A percentile compares a stretch with the other conserved stretches of the same genome.
Conservation (phyloP, 2,113 vertebrate genomes). For the Sceloporus tristichus region DNA sequence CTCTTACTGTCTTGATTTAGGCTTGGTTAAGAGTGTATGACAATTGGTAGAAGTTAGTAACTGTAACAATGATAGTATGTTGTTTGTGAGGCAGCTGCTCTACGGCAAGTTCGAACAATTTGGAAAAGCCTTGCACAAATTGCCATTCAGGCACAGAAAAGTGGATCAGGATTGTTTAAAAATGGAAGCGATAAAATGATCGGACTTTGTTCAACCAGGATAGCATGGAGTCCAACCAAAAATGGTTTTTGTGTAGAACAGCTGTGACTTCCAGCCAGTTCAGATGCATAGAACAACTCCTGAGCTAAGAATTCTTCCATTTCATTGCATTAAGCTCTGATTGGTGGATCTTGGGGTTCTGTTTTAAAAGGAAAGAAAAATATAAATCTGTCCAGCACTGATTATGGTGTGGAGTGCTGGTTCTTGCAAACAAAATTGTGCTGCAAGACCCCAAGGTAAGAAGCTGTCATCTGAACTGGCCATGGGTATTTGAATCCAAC, state of each 20-base stretch:
- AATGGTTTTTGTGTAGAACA: too few species aligned
- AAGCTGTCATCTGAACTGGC: neutral
- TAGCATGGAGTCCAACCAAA: neutral
- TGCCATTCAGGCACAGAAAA: too few species aligned
- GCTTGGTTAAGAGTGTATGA: too few species aligned
- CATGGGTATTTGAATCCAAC: neutral
- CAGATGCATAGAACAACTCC: neutral
- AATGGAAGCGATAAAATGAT: too few species aligned
- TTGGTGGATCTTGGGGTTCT: neutral
- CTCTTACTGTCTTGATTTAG: too few species aligned
- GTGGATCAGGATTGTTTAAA: too few species aligned
- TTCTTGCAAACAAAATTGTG: neutral
- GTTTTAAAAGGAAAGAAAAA: neutral
- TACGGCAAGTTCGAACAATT: neutral
- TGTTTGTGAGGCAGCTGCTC: neutral
- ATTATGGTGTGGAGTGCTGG: too few species aligned
- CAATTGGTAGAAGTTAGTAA: neutral
- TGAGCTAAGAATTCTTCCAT: neutral
- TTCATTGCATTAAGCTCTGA: neutral
- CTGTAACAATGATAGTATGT: neutral
- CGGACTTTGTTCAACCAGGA: too few species aligned
- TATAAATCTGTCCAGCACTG: neutral
- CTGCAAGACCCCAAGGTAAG: neutral
- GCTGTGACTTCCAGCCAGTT: neutral
- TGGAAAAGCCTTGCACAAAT: neutral